Percentiles rank a stretch among this genome's conserved stretches.
Conservation (phyloP, 1,140 invertebrate genomes). For the Platorchestia sp. region DNA sequence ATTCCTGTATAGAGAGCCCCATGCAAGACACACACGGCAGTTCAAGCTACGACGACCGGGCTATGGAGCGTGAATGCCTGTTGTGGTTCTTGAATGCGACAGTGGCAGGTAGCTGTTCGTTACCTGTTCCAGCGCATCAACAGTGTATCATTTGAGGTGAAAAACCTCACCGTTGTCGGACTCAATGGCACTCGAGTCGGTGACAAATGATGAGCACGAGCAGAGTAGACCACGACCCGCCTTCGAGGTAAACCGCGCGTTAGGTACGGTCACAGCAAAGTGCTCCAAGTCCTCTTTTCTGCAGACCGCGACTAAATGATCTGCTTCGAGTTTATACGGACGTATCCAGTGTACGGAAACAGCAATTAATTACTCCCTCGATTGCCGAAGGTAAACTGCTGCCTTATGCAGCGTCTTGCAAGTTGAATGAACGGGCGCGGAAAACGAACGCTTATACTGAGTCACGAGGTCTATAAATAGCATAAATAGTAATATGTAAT, state of each 20-base stretch:
- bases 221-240: not conserved
- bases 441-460: not conserved
- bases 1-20: not conserved
- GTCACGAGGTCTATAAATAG: not conserved
- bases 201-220: conserved; percentile 54
- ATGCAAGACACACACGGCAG: not conserved
- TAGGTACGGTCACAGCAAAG: conserved; percentile 37
- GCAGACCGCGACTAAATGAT: conserved; percentile 37
- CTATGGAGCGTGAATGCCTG: conserved; percentile 34
- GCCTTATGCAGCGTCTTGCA: not conserved
- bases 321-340: conserved; percentile 37
- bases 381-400: not conserved
- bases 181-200: conserved; percentile 33
- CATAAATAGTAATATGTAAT: not conserved
- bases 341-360: conserved; percentile 1
- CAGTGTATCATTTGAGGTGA: conserved; percentile 53
- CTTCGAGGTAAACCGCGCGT: conserved; percentile 32
- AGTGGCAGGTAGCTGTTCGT: conserved; percentile 17
- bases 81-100: conserved; percentile 33
- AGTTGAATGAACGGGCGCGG: not conserved
- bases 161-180: conserved; percentile 51
- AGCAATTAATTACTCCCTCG: conserved; percentile 11
- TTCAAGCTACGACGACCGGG: not conserved
- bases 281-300: not conserved
- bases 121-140: conserved; percentile 54